Percentiles rank a stretch among this genome's conserved stretches.
Conservation (phyloP, 2,797 vertebrate genomes). For the Poeciliopsis paucimaculata region DNA sequence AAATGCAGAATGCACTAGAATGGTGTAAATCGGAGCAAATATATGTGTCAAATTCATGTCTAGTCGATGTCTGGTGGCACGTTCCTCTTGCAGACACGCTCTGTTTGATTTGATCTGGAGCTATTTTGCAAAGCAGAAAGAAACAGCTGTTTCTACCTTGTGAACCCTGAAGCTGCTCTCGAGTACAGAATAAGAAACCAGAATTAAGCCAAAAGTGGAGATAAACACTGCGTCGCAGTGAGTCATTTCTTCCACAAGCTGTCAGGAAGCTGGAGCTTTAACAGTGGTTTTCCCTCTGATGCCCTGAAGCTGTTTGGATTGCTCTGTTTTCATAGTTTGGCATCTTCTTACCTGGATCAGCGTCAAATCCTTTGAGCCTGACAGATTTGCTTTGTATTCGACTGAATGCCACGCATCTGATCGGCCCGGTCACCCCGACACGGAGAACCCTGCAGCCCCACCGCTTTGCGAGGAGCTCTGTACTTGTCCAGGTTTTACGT, state of each 20-base stretch:
- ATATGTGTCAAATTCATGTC: background rate
- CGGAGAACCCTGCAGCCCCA: constrained; percentile 32
- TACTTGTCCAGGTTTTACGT: constrained; percentile 35
- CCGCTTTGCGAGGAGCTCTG: constrained; percentile 38
- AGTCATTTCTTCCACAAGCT: constrained; percentile 64
- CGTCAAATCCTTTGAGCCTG: constrained; percentile 54
- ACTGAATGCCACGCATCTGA: constrained; percentile 20
- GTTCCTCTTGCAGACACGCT: background rate
- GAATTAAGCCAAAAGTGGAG: constrained; percentile 39
- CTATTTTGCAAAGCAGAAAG: background rate
- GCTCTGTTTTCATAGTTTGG: constrained; percentile 60
- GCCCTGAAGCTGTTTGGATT: constrained; percentile 55
- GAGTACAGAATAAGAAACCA: constrained; percentile 30
- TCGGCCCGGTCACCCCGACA: constrained; percentile 50
- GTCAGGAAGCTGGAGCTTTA: constrained; percentile 50
- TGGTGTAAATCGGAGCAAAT: background rate
- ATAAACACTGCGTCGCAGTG: constrained; percentile 37
- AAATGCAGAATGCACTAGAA: background rate
- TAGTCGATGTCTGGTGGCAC: background rate
- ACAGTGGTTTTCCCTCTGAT: constrained; percentile 46
- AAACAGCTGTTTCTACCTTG: background rate
- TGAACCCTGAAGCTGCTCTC: constrained; percentile 13
- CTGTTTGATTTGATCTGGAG: background rate
- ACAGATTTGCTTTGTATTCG: constrained; percentile 46
- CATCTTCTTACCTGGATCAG: constrained; percentile 68